Conservation (phyloP, 2,888 invertebrate genomes). For the Chrysolina haemoptera region DNA sequence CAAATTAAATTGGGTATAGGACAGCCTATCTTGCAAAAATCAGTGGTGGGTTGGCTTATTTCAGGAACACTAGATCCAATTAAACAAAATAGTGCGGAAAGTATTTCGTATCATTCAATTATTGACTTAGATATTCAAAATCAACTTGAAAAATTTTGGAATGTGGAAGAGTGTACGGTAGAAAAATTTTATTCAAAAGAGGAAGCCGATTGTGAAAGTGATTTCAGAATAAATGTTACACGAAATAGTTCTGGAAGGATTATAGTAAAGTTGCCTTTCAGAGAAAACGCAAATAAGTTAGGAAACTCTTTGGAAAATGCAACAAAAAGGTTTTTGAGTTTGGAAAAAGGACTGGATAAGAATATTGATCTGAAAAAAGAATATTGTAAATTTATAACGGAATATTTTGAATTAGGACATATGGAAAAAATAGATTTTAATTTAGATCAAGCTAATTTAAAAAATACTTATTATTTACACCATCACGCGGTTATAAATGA, state of each 20-base stretch:
- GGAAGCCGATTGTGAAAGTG: constrained; percentile 23
- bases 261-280: constrained; percentile 31
- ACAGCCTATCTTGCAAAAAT: constrained; percentile 33
- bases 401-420: constrained; percentile 39
- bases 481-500: constrained; percentile 35
- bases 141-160: constrained; percentile 34
- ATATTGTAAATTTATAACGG: constrained; percentile 39
- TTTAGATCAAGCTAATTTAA: background rate
- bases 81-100: background rate
- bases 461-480: constrained; percentile 32
- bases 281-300: background rate
- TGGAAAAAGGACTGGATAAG: constrained; percentile 29
- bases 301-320: constrained; percentile 31
- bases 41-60: constrained; percentile 31
- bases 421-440: constrained; percentile 28
- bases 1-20: constrained; percentile 19
- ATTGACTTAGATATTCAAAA: background rate
- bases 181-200: constrained; percentile 24
- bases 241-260: constrained; percentile 24
- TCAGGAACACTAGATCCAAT: background rate
- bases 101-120: constrained; percentile 20
- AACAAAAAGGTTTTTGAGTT: constrained; percentile 29
- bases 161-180: constrained; percentile 20
- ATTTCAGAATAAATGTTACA: constrained; percentile 24
- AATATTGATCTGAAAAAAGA: constrained; percentile 32